phyloP scores from a whole-genome alignment of 1,140 invertebrate genomes.

The Orius insidiosus region DNA sequence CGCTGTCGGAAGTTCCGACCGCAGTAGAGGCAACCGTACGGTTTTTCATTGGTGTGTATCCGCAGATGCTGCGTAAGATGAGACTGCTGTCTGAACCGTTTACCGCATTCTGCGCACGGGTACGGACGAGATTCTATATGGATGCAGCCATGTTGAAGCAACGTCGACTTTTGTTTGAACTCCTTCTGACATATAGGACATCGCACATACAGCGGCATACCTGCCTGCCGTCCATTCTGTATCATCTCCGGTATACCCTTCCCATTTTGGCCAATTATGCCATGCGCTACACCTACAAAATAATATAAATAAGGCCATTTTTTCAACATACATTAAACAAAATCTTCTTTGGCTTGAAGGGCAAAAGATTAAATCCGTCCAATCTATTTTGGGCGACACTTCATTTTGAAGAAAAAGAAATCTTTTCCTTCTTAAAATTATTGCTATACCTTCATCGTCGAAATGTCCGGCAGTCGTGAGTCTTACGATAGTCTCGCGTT shows the following conservation, averaged over 20 bases:
- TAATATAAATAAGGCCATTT: no score
- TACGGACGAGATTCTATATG: conserved; percentile 80
- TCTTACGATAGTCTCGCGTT: no score
- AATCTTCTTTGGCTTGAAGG: no score
- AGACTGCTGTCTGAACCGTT: conserved; percentile 68
- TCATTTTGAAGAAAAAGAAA: no score
- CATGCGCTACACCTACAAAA: conserved; percentile 23
- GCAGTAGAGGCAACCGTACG: conserved; percentile 74
- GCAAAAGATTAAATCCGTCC: no score
- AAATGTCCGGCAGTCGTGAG: no score
- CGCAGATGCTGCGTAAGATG: conserved; percentile 63
- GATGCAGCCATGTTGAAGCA: conserved; percentile 70
- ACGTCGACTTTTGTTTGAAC: conserved; percentile 73
- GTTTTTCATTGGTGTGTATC: conserved; percentile 77
- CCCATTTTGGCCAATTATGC: conserved; percentile 25
- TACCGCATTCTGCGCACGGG: conserved; percentile 70
- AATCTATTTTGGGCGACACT: no score
- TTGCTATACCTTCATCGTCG: no score
- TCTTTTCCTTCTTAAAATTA: no score
- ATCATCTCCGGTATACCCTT: conserved; percentile 58
- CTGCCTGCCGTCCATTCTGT: conserved; percentile 56
- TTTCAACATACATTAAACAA: no score
- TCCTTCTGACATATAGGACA: conserved; percentile 75
- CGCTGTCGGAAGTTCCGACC: conserved; percentile 69
- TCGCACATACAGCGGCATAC: conserved; percentile 67